Evolutionary conservation across 2,797 vertebrate species (phyloP), one percentile per base, ranked within the genome.

Genomic region (Pempheris klunzingeri): DNA sequence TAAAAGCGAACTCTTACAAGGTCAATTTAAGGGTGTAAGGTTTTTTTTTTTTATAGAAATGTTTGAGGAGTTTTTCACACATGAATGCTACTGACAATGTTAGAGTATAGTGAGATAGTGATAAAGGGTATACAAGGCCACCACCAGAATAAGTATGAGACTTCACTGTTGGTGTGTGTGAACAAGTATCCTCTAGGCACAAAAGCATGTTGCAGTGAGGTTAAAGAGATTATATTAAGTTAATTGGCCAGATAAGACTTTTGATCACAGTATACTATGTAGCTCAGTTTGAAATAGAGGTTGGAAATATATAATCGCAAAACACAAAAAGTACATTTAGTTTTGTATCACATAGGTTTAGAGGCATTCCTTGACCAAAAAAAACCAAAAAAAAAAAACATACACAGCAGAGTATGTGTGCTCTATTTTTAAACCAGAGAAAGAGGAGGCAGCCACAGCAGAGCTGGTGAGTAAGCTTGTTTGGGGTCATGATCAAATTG

Each of bases 401-500:
- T 20, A 9, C 34, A 57, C 60, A 53, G 34, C 11, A 50, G 12
- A 39, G n/a, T 64, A 5, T 70, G 41, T 38, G 5, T 24, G 5
- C 17, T 63, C 10, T 82, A 71, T 73, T 76, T 78, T 73, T 50
- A 59, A 74, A 41, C 22, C 17, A 55, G 44, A 59, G 43, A 47
- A 64, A 66, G 17, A 63, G n/a, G 58, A 70, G 36, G 52, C 22
- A 24, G 46, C 13, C 22, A 49, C n/a, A 64, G 22, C 15, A 14
- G n/a, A 44, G 69, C 47, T 65, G 47, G 54, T 71, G 74, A 83
- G 64, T 54, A 65, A 73, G 61, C 77, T 59, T 53, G 63, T 77
- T 75, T 65, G 46, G 36, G 71, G 74, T 85, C 59, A 61, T 30
- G 39, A 64, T 79, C 60, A 85, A 71, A 85, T 64, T 59, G 59